These are phyloP conservation scores for Trachemys scripta DNA, from an alignment of 2,113 vertebrate species.

Conservation along the genomic window DNA sequence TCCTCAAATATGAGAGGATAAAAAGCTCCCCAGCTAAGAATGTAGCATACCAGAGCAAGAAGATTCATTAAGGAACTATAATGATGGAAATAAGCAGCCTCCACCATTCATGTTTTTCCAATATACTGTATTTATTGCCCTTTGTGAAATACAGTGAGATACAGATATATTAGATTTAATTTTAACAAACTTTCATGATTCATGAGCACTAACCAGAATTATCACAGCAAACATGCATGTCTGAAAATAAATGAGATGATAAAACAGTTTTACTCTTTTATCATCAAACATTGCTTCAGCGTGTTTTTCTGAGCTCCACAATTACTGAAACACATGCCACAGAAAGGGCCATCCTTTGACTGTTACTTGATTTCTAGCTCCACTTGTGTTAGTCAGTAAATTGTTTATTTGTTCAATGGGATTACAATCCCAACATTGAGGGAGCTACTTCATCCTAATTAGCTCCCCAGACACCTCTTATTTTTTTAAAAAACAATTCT, in stretches of 20 bases:
- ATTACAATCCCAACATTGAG: conserved; percentile 66
- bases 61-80: neutral
- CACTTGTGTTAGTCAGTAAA: conserved; percentile 57
- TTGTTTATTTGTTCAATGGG: conserved; percentile 72
- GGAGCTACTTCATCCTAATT: conserved; percentile 79
- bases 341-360: neutral
- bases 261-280: neutral
- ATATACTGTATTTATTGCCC: neutral
- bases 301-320: neutral
- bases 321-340: conserved; percentile 34
- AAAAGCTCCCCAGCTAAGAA: neutral
- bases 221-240: neutral
- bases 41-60: neutral
- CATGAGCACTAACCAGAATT: neutral
- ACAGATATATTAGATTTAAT: neutral
- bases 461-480: conserved; percentile 78
- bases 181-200: neutral
- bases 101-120: neutral
- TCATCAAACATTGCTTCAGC: neutral
- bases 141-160: neutral
- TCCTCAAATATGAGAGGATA: neutral
- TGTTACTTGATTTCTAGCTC: conserved; percentile 13
- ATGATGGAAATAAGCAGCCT: neutral
- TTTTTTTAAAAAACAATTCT: conserved; percentile 45
- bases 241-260: neutral